phyloP scores from a whole-genome alignment of 1,140 invertebrate genomes.

The Sarcophaga peregrina region DNA sequence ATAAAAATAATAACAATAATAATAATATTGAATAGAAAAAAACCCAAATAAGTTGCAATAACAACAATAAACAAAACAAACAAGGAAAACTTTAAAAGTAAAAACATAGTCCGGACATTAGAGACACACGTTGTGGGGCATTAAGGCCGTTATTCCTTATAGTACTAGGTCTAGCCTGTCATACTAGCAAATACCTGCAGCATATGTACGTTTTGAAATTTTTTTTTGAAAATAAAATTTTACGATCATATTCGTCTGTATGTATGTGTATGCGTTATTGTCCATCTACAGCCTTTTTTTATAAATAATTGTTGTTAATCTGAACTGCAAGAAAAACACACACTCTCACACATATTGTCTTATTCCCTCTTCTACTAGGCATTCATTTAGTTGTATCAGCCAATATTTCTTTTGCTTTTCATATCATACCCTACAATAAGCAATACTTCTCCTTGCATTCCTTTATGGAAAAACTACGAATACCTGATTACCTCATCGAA shows the following conservation, averaged over 20 bases:
- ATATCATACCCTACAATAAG: too few relatives aligned
- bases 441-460: too few relatives aligned
- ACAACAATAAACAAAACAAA: constrained; percentile 13
- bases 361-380: background rate
- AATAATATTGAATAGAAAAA: too few relatives aligned
- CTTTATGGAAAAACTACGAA: too few relatives aligned
- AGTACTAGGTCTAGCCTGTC: background rate
- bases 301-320: background rate
- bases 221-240: too few relatives aligned
- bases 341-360: background rate
- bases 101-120: constrained; percentile 12
- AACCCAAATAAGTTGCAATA: background rate
- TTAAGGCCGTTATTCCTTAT: constrained; percentile 3
- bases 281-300: background rate
- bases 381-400: background rate
- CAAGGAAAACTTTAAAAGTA: background rate
- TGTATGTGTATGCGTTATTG: background rate
- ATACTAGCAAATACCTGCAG: background rate
- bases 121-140: constrained; percentile 32
- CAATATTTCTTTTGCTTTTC: background rate
- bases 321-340: constrained; percentile 2
- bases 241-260: background rate
- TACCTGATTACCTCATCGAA: too few relatives aligned
- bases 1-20: constrained; percentile 18
- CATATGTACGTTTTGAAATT: too few relatives aligned